A percentile compares a stretch with the other conserved stretches of the same genome.
phyloP scores from a whole-genome alignment of 2,888 invertebrate species.

The Gryllus longicercus region DNA sequence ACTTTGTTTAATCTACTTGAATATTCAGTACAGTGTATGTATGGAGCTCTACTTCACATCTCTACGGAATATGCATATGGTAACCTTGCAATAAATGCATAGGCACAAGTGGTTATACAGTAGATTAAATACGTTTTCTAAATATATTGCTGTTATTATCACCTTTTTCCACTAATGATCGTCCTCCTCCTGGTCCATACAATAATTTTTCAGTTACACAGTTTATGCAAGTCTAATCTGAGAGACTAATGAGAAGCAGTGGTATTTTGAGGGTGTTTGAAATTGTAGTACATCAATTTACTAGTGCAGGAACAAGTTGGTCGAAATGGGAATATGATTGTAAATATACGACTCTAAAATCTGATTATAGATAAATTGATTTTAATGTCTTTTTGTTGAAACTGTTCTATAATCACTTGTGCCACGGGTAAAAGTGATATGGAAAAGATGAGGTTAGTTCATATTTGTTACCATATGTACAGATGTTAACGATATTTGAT shows the following conservation, averaged over 20 bases:
- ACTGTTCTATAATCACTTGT: conserved; percentile 1
- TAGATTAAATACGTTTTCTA: neutral
- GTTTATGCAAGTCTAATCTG: too few species aligned
- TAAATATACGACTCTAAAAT: too few species aligned
- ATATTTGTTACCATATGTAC: neutral
- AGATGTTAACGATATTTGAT: neutral
- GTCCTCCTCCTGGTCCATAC: too few species aligned
- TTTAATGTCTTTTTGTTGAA: neutral
- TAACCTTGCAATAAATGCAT: conserved; percentile 17
- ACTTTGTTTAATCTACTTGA: neutral
- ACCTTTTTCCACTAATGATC: neutral
- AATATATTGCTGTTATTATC: conserved; percentile 2
- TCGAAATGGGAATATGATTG: too few species aligned
- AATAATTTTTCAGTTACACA: too few species aligned
- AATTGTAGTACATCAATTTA: too few species aligned
- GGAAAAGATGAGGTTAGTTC: neutral
- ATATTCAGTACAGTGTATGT: neutral
- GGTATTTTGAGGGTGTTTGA: too few species aligned
- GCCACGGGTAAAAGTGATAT: conserved; percentile 11
- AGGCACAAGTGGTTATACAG: conserved; percentile 17
- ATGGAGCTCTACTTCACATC: neutral
- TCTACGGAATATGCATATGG: conserved; percentile 10
- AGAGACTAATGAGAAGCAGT: too few species aligned
- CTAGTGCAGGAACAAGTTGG: too few species aligned
- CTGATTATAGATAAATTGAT: too few species aligned